Percentiles rank a stretch among this genome's conserved stretches.
Evolutionary conservation across 2,113 vertebrate species (phyloP).

Genomic region (Sebastes fasciatus): DNA sequence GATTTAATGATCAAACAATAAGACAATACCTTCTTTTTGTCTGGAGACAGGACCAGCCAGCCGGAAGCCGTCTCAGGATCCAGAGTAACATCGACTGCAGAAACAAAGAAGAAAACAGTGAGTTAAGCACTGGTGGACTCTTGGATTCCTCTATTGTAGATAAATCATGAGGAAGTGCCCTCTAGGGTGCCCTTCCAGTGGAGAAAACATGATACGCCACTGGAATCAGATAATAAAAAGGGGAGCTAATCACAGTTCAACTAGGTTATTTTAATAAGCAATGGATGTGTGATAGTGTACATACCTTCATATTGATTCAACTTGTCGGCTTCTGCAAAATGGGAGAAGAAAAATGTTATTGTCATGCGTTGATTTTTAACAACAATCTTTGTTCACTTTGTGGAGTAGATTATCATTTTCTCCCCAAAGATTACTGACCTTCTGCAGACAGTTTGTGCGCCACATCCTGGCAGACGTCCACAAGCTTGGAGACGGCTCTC

Average conservation of each 20-base stretch:
- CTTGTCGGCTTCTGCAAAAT: slow-evolving; percentile 49
- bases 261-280: background rate
- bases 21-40: slow-evolving; percentile 64
- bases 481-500: slow-evolving; percentile 41
- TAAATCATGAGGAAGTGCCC: no score
- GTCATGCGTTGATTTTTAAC: background rate
- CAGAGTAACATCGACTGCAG: slow-evolving; percentile 68
- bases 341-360: background rate
- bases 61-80: slow-evolving; percentile 72
- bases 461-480: slow-evolving; percentile 32
- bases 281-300: background rate
- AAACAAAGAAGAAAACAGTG: background rate
- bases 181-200: no score
- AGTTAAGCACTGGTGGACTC: background rate
- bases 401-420: no score
- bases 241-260: background rate
- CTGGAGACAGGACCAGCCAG: slow-evolving; percentile 70
- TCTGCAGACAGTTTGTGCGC: slow-evolving; percentile 31
- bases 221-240: background rate
- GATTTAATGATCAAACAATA: background rate
- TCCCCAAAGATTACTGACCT: slow-evolving; percentile 33
- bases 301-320: slow-evolving; percentile 54
- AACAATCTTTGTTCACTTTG: background rate
- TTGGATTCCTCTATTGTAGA: no score
- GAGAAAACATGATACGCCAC: no score